Conservation (phyloP, 1,140 invertebrate genomes). For the Archivesica marissinica region DNA sequence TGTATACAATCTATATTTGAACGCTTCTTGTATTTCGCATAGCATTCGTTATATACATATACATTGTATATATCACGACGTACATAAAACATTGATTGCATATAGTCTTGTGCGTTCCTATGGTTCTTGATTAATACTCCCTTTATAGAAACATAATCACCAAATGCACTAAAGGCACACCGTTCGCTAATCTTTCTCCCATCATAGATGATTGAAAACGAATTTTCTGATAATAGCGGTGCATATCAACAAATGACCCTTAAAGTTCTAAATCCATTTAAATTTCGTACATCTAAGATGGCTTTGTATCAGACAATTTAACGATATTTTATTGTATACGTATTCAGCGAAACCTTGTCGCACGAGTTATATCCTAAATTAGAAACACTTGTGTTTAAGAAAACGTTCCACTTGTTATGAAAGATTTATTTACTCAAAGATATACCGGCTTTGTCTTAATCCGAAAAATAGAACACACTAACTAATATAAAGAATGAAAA, state of each 20-base stretch:
- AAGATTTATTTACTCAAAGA: conserved; percentile 16
- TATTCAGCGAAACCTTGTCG: neutral
- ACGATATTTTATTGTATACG: neutral
- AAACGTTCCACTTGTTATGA: conserved; percentile 3
- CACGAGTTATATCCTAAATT: neutral
- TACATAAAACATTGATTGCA: no score
- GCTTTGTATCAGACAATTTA: neutral
- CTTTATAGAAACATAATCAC: no score
- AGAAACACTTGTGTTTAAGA: neutral
- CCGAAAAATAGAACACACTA: conserved; percentile 24
- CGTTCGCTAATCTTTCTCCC: no score
- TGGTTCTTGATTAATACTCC: no score
- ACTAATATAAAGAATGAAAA: conserved; percentile 25
- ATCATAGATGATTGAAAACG: neutral
- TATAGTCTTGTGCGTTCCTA: no score
- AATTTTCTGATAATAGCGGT: neutral
- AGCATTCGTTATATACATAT: no score
- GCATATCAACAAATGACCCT: neutral
- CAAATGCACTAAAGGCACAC: no score
- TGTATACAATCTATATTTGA: no score
- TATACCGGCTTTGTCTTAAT: conserved; percentile 8
- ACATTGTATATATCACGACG: no score
- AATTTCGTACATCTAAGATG: neutral
- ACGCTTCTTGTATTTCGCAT: no score
- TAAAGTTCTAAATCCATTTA: neutral